Evolutionary conservation across 2,888 invertebrate genomes (phyloP), one percentile per base, ranked within the genome.

Genomic region (Tetheella fluctuosa): DNA sequence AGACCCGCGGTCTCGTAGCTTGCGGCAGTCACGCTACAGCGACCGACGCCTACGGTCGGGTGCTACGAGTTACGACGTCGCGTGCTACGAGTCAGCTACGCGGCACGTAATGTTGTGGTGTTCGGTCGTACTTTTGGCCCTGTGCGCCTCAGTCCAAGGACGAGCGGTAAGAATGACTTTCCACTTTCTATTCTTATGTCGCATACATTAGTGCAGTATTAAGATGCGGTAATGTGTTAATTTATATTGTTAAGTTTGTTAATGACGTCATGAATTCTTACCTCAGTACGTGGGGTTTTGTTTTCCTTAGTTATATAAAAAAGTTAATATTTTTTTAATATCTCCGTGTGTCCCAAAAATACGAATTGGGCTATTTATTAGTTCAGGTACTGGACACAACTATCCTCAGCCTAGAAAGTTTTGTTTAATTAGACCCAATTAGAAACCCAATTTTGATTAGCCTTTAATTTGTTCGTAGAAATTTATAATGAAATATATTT

Each of bases 1-100:
- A 69, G 73, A 58, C 60, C 69, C 68, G 57, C 54, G 75, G 79
- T 64, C 64, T 70, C 79, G 84, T 81, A 81, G 84, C 74, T 77
- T 83, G 87, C 89, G 90, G 88, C 90, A 91, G 92, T 92, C 89
- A 87, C 89, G 90, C 89, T 86, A 87, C 80, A 73, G 82, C 85
- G 72, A 76, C 74, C 74, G 79, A 64, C 68, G 74, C 76, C 77
- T 81, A 81, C 84, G 81, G 84, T 73, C 80, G 55, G 20, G 55
- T 23, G 57, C 64, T 66, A 64, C 64, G 66, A 79, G 84, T 84
- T 88, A 87, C 88, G 82, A 71, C 67, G 71, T 62, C 65, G 63
- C 63, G 59, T 59, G 73, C 82, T 83, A 82, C 83, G 78, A 68
- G 68, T 52, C 62, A 61, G 63, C 77, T 72, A 77, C 80, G 76